Evolutionary conservation across 2,888 invertebrate species (phyloP), one percentile per base, ranked within the genome.

Genomic region (Nomada lathburiana): DNA sequence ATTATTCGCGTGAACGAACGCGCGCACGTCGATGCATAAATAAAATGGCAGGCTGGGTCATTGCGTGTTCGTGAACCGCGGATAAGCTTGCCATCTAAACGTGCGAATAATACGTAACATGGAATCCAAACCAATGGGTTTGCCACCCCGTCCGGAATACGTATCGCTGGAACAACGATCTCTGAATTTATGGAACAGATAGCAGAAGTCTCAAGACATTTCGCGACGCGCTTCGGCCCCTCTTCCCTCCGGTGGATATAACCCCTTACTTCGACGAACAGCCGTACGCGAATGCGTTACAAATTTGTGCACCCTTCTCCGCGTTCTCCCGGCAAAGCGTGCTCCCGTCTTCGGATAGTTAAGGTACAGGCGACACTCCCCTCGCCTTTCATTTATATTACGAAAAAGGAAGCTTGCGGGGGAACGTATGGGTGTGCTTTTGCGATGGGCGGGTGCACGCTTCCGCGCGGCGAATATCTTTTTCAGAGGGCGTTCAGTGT

Each of bases 141-240:
- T 50, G 16, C 50, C 23, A 11, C 42, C 26, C 23, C 26, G 44
- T 7, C 20, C 10, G 64, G 23, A 63, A 81, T 81, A 81, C 64
- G 63, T 83, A 73, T 75, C 62, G 23, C 16, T 16, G 47, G 16
- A 29, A 23, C 44, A 53, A 67, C 36, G 68, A 71, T 76, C 73
- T 70, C 26, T 64, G 83, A 80, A 83, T 77, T 77, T 77, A 77
- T 83, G 84, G 75, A 80, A 62, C 71, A 57, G 80, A 65, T 72
- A 65, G 23, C 62, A n/a, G 55, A 68, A 62, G 62, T 53, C 47
- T 57, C 60, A 83, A 84, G 83, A 83, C 64, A 44, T 83, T 74
- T 67, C 55, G n/a, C 63, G 52, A 11, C 50, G 36, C 23, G 36
- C 29, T 70, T 44, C 26, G 1, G 23, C 23, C 50, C 64, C 60